Conservation (phyloP, 2,888 invertebrate genomes). For the Parnassius smintheus region DNA sequence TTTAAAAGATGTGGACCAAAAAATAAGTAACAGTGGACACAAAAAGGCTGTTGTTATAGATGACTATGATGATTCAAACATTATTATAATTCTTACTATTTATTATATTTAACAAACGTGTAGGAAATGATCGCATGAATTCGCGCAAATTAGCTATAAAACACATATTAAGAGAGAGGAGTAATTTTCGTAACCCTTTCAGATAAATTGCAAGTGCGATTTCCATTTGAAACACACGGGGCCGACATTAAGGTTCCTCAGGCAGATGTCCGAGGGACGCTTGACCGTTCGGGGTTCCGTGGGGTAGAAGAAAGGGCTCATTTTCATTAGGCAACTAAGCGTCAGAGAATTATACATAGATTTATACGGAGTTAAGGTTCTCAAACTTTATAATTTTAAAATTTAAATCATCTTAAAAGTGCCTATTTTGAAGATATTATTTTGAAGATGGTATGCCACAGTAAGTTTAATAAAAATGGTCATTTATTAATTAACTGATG, state of each 20-base stretch:
- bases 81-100: too few species aligned
- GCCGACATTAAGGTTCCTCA: slow-evolving; percentile 59
- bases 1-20: too few species aligned
- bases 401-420: too few species aligned
- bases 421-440: too few species aligned
- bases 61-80: too few species aligned
- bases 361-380: slow-evolving; percentile 58
- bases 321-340: slow-evolving; percentile 75
- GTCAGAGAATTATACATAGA: slow-evolving; percentile 58
- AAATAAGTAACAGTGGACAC: too few species aligned
- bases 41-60: too few species aligned
- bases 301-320: slow-evolving; percentile 72
- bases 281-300: slow-evolving; percentile 55
- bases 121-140: slow-evolving; percentile 10
- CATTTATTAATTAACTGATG: too few species aligned
- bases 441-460: too few species aligned
- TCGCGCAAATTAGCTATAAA: slow-evolving; percentile 41
- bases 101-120: background rate
- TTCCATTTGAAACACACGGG: slow-evolving; percentile 70
- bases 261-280: slow-evolving; percentile 47
- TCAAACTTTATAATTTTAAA: slow-evolving; percentile 46
- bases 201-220: slow-evolving; percentile 76
- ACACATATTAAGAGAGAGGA: slow-evolving; percentile 45
- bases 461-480: too few species aligned
- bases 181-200: slow-evolving; percentile 66